These are phyloP conservation scores for Cebus imitator DNA, from an alignment of 2,113 vertebrate genomes.

Conservation along the genomic window DNA sequence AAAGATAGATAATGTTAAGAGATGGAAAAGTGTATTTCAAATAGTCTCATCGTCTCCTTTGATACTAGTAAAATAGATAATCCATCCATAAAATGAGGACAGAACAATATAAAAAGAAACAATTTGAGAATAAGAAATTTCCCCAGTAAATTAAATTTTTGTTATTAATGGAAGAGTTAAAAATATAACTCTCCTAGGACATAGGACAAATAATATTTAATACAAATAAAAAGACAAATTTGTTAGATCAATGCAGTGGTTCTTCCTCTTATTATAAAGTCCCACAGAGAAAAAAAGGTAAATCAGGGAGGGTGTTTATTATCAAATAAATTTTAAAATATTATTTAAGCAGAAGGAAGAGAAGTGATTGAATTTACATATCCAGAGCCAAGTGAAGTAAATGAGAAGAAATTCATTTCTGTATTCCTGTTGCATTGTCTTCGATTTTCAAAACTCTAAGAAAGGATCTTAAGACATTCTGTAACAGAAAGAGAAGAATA, in stretches of 20 bases:
- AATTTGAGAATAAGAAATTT: neutral
- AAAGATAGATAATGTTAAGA: neutral
- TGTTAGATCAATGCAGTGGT: neutral
- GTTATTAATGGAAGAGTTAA: neutral
- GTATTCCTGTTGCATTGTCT: neutral
- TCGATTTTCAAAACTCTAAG: constrained; percentile 1
- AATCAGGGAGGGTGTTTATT: neutral
- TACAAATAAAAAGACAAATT: neutral
- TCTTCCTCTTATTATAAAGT: neutral
- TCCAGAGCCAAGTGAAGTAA: neutral
- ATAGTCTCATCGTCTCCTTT: neutral
- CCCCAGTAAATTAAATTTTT: neutral
- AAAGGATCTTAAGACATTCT: neutral
- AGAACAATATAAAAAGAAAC: neutral
- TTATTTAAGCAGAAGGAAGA: neutral
- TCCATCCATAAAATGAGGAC: neutral
- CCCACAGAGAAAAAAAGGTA: neutral
- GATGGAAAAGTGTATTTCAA: neutral
- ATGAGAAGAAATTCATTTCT: neutral
- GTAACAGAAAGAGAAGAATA: neutral
- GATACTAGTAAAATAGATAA: neutral
- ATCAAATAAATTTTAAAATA: neutral
- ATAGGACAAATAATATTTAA: neutral
- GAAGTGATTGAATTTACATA: neutral
- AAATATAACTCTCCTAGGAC: neutral